These are phyloP conservation scores for Caenorhabditis virilis DNA, from an alignment of 2,888 invertebrate species.

Conservation along the genomic window DNA sequence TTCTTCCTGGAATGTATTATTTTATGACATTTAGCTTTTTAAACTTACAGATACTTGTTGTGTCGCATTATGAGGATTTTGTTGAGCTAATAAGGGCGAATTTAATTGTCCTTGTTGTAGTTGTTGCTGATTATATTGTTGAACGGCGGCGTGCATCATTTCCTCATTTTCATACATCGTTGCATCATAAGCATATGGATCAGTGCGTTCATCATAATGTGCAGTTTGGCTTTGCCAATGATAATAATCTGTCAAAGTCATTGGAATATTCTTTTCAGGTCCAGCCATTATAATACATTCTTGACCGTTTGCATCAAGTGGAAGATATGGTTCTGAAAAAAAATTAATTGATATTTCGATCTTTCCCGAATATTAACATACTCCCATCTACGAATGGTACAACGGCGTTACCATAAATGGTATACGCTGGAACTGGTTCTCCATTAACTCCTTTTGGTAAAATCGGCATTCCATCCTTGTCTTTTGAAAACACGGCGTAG, in stretches of 20 bases:
- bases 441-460: constrained; percentile 41
- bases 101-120: too few species aligned
- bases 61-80: too few species aligned
- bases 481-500: constrained; percentile 41
- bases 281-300: constrained; percentile 14
- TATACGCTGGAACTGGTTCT: constrained; percentile 42
- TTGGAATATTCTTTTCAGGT: constrained; percentile 8
- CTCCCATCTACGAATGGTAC: constrained; percentile 31
- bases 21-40: too few species aligned
- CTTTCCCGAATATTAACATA: not conserved
- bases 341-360: not conserved
- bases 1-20: not conserved
- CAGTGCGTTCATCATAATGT: constrained; percentile 12
- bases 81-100: too few species aligned
- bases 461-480: constrained; percentile 30
- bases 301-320: constrained; percentile 14
- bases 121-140: too few species aligned
- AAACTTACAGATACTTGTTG: too few species aligned
- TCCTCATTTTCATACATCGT: constrained; percentile 5
- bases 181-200: constrained; percentile 2
- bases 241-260: constrained; percentile 9
- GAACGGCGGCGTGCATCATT: too few species aligned
- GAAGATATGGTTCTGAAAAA: constrained; percentile 23
- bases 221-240: constrained; percentile 17
- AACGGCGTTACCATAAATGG: constrained; percentile 43